phyloP scores from a whole-genome alignment of 1,140 invertebrate genomes.

The Eueides isabella region DNA sequence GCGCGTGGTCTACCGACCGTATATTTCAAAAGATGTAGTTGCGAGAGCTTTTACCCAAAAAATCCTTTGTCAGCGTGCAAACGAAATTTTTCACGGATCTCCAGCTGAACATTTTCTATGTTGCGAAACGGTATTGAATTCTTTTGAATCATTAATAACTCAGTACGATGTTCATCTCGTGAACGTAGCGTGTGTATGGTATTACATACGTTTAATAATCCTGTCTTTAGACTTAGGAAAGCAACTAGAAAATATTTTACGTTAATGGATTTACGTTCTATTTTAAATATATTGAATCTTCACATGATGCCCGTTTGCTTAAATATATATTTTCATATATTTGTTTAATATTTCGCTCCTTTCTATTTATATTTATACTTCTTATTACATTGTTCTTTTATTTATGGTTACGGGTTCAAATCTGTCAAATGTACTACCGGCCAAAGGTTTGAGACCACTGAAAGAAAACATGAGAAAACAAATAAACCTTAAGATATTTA shows the following conservation, averaged over 20 bases:
- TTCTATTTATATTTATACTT: too few relatives aligned
- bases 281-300: slow-evolving; percentile 2
- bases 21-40: slow-evolving; percentile 38
- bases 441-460: too few relatives aligned
- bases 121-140: slow-evolving; percentile 26
- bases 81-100: slow-evolving; percentile 35
- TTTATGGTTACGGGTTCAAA: too few relatives aligned
- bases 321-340: neutral
- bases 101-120: slow-evolving; percentile 29
- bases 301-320: neutral
- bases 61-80: slow-evolving; percentile 41
- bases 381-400: too few relatives aligned
- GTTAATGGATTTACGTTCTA: slow-evolving; percentile 6
- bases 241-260: neutral
- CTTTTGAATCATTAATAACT: slow-evolving; percentile 40
- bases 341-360: neutral
- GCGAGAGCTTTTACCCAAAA: slow-evolving; percentile 38
- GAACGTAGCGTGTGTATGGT: neutral
- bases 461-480: too few relatives aligned
- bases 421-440: too few relatives aligned
- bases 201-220: slow-evolving; percentile 1
- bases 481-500: too few relatives aligned
- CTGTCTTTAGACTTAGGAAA: neutral
- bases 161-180: slow-evolving; percentile 31
- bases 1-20: slow-evolving; percentile 31